Evolutionary conservation across 1,140 invertebrate species (phyloP).

Genomic region (Coptotermes formosanus): DNA sequence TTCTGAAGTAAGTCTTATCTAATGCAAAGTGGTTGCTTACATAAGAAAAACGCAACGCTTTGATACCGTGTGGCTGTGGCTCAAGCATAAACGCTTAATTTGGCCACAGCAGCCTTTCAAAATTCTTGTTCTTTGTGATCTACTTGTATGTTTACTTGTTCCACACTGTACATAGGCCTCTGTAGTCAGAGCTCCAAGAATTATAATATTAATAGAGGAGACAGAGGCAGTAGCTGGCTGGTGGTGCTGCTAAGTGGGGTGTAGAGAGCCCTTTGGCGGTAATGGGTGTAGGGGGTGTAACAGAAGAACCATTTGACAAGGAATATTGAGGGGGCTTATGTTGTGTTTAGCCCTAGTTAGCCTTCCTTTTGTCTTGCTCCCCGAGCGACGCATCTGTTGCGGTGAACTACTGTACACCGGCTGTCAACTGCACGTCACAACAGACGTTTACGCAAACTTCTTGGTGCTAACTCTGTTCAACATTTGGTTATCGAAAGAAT

Average conservation of each 20-base stretch:
- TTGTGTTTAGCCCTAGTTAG: conserved; percentile 18
- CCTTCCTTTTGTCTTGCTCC: conserved; percentile 13
- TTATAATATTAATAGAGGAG: conserved; percentile 29
- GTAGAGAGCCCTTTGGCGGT: conserved; percentile 7
- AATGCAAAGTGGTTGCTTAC: too few species aligned
- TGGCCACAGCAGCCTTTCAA: too few species aligned
- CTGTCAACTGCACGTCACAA: background rate
- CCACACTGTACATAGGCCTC: background rate
- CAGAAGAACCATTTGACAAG: conserved; percentile 10
- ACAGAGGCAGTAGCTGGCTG: background rate
- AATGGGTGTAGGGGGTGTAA: conserved; percentile 2
- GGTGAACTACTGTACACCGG: background rate
- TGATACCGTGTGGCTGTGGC: too few species aligned
- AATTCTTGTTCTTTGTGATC: too few species aligned
- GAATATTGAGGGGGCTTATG: background rate
- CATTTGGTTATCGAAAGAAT: too few species aligned
- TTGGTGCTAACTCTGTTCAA: too few species aligned
- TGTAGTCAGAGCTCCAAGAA: background rate
- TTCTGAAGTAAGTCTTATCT: too few species aligned
- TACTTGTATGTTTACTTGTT: too few species aligned
- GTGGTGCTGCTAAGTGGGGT: background rate
- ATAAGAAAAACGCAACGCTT: too few species aligned
- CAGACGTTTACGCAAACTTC: background rate
- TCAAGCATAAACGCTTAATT: too few species aligned
- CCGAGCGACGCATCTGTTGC: conserved; percentile 1